Conservation (phyloP, 1,140 invertebrate genomes). For the Plutomurus gul region DNA sequence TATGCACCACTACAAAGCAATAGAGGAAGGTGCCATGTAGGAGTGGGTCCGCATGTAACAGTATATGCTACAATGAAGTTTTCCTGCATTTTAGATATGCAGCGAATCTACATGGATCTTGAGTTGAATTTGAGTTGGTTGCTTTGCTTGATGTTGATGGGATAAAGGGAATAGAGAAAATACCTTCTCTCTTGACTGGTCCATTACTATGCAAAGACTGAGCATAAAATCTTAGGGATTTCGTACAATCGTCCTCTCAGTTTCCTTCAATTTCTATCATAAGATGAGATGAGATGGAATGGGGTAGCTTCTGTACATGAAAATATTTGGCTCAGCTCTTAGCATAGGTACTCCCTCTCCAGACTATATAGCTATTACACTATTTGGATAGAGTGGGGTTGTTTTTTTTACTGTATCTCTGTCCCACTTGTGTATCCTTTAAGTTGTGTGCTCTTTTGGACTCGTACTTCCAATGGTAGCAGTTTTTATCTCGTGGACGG, state of each 20-base stretch:
- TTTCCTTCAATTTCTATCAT: conserved; percentile 29
- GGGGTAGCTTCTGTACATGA: conserved; percentile 3
- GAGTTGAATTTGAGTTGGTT: conserved; percentile 9
- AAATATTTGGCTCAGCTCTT: too few species aligned
- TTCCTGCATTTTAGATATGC: not conserved
- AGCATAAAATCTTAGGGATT: conserved; percentile 35
- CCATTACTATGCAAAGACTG: conserved; percentile 34
- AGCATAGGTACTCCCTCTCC: too few species aligned
- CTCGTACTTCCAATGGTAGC: too few species aligned
- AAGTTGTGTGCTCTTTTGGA: too few species aligned
- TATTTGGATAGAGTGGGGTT: too few species aligned
- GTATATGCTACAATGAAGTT: conserved; percentile 33
- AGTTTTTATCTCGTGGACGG: too few species aligned
- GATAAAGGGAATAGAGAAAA: conserved; percentile 3
- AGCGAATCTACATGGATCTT: not conserved
- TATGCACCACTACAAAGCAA: too few species aligned
- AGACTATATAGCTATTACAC: too few species aligned
- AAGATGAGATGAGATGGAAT: conserved; percentile 3
- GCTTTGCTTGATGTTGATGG: conserved; percentile 15
- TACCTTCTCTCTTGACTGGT: not conserved
- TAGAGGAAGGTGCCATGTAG: too few species aligned
- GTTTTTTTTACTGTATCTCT: too few species aligned
- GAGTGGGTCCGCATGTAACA: too few species aligned
- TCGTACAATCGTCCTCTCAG: conserved; percentile 6
- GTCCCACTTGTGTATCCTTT: too few species aligned